Percentiles rank a stretch among this genome's conserved stretches.
Conservation (phyloP, 1,140 invertebrate species). For the Pristionchus pacificus region DNA sequence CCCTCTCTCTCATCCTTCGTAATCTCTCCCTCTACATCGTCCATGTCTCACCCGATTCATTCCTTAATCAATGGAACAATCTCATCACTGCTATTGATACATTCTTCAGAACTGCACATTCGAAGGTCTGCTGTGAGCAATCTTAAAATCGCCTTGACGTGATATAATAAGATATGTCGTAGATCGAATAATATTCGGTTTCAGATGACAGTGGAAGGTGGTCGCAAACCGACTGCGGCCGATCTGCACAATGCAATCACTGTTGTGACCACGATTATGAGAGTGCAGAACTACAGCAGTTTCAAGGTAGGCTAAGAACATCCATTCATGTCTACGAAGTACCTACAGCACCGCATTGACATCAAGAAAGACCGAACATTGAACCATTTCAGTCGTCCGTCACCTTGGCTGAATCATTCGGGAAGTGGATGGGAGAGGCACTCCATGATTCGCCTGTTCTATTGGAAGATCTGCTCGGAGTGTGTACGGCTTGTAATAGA, state of each 20-base stretch:
- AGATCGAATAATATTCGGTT: no score
- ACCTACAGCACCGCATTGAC: no score
- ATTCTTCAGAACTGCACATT: conserved; percentile 69
- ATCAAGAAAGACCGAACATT: no score
- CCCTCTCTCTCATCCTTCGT: conserved; percentile 65
- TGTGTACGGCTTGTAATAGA: conserved; percentile 82
- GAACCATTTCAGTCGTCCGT: conserved; percentile 65
- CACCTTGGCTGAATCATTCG: conserved; percentile 78
- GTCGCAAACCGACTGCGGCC: conserved; percentile 26
- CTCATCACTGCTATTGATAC: conserved; percentile 78
- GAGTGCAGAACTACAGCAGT: conserved; percentile 69
- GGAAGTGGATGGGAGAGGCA: conserved; percentile 83
- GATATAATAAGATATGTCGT: no score
- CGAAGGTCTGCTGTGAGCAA: conserved; percentile 38
- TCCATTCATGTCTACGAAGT: background rate
- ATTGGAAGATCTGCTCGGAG: conserved; percentile 77
- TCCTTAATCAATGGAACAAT: conserved; percentile 68
- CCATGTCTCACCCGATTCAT: conserved; percentile 71
- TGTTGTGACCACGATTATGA: conserved; percentile 78
- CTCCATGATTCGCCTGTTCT: conserved; percentile 82
- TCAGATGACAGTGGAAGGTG: conserved; percentile 62
- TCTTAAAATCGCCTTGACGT: conserved; percentile 64
- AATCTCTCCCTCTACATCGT: conserved; percentile 87
- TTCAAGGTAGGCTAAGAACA: conserved; percentile 44
- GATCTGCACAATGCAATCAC: conserved; percentile 69